Evolutionary conservation across 2,797 vertebrate species (phyloP).

Genomic region (Trichosurus vulpecula): DNA sequence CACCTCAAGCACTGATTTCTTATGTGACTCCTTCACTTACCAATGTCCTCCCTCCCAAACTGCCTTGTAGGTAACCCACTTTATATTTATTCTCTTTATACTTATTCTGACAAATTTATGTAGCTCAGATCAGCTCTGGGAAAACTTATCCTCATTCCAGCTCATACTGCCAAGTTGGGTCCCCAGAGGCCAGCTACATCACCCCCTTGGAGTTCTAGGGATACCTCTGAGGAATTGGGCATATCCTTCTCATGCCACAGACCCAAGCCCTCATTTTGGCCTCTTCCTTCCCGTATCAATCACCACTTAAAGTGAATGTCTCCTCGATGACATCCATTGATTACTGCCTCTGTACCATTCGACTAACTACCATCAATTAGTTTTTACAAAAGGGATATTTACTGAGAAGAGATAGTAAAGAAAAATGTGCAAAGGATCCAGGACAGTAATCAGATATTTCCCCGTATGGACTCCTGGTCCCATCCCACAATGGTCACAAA

Average conservation of each 20-base stretch:
- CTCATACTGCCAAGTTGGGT: background rate
- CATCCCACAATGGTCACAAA: conserved; percentile 1
- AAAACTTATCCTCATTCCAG: background rate
- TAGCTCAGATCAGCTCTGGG: background rate
- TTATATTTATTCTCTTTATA: background rate
- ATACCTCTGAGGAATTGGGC: background rate
- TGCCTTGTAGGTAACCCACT: background rate
- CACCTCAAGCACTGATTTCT: background rate
- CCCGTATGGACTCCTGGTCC: background rate
- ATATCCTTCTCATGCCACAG: background rate
- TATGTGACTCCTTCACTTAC: background rate
- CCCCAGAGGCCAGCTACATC: background rate
- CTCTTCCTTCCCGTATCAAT: background rate
- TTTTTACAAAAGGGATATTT: background rate
- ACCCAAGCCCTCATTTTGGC: background rate
- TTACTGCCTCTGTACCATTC: background rate
- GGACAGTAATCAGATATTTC: conserved; percentile 34
- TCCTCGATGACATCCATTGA: background rate
- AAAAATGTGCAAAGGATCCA: background rate
- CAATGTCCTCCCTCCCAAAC: background rate
- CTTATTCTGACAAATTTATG: background rate
- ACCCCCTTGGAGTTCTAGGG: background rate
- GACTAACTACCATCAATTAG: background rate
- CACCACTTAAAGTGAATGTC: background rate
- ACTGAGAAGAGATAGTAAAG: background rate